Evolutionary conservation across 2,888 invertebrate species (phyloP).

Genomic region (Timandra comae): DNA sequence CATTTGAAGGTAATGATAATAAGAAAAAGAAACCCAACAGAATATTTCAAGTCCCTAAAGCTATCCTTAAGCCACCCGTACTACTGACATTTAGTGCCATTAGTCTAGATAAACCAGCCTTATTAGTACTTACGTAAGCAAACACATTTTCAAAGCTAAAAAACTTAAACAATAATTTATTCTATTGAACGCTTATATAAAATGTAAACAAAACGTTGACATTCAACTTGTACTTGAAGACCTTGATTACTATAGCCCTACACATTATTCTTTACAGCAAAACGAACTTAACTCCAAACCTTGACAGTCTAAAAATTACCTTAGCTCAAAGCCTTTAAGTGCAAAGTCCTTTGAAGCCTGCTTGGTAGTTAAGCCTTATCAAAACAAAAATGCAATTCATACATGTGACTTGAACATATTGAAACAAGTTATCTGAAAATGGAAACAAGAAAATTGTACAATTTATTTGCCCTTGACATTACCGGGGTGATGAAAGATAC

Average conservation of each 20-base stretch:
- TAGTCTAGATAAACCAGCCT: no score
- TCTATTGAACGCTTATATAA: constrained; percentile 16
- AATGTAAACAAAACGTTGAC: constrained; percentile 66
- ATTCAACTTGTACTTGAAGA: constrained; percentile 65
- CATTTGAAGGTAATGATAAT: no score
- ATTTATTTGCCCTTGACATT: constrained; percentile 60
- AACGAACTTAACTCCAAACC: constrained; percentile 25
- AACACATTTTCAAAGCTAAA: no score
- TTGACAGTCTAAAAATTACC: constrained; percentile 20
- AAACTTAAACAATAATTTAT: background rate
- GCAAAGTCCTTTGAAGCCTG: constrained; percentile 10
- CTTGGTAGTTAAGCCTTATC: constrained; percentile 18
- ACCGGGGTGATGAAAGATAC: constrained; percentile 29
- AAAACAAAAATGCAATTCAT: constrained; percentile 21
- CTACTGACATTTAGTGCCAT: no score
- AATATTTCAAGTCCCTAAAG: no score
- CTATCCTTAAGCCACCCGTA: no score
- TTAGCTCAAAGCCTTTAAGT: constrained; percentile 13
- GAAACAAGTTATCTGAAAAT: constrained; percentile 70
- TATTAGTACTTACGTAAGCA: no score
- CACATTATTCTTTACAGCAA: constrained; percentile 20
- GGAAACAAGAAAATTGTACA: constrained; percentile 67
- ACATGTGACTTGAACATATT: constrained; percentile 39
- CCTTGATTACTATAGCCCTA: constrained; percentile 61
- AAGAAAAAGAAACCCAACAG: no score